Base-by-base conservation (phyloP, 1,140 invertebrate species). In the Cataglyphis hispanica region DNA sequence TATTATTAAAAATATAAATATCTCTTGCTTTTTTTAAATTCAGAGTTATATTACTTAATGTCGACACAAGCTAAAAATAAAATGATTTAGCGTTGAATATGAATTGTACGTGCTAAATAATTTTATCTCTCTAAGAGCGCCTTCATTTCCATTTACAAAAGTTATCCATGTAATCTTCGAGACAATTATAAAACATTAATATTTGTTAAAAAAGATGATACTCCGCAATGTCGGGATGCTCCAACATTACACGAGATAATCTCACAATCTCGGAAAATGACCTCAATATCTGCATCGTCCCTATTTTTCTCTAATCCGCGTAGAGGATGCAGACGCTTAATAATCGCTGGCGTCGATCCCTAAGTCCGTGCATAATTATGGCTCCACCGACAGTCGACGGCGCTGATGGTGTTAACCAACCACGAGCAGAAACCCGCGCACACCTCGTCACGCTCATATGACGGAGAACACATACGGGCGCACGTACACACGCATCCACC, bases 311-410 rank as follows among this genome's bases (percentile, higher is more conserved):
- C 40, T 77, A 85, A 76, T 81, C 83, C 84, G 67, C 86, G 66
- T 84, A 58, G 84, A 84, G 88, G 84, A 78, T 89, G 75, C 64
- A 34, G 76, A 13, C 84, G 77, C 87, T 86, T 91, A 91, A 92
- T 91, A 91, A 91, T 89, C 90, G 86, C 86, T 91, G 78, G 78
- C 85, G 63, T 85, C 84, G 83, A 89, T 84, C 83, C 46, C 87
- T 77, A 88, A 85, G 88, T 76, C 78, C 84, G 64, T 61, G 81
- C 78, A 83, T 86, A 91, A 89, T 91, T 88, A 86, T 85, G 88
- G 80, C 90, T 89, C 86, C 72, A 72, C 84, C 81, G 76, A 75
- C 86, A 88, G 74, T 80, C 86, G 61, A 70, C 72, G 27, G 31
- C 53, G 67, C 58, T 74, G 74, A 76, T 83, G 84, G 80, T 83